Evolutionary conservation across 2,113 vertebrate species (phyloP), one percentile per base, ranked within the genome.

Genomic region (Misgurnus mizolepis): DNA sequence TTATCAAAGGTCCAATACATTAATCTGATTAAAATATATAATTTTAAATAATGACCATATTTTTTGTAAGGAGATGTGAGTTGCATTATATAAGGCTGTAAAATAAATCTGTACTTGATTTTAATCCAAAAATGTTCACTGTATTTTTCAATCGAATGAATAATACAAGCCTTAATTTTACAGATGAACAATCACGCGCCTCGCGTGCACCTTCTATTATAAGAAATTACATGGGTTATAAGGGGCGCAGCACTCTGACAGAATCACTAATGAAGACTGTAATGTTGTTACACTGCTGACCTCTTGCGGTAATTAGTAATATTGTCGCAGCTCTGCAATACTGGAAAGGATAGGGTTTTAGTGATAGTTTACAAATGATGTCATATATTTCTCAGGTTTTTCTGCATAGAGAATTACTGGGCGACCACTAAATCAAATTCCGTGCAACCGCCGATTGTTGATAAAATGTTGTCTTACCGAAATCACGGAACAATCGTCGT

Each of bases 31-130:
- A 11, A 53, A 14, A 4, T 1, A 14, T 14, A 53, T 53, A 4
- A 5, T 53, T 53, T 4, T 53, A 14, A 53, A 12, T 10, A 53
- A 4, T 15, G 50, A 12, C 49, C 49, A 34, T 34, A 34, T 53
- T 4, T 53, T 53, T 2, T 12, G 49, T 11, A 53, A 53, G 7
- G 17, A n/a, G 3, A 3, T 8, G 1, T 27, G 40, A 55, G 55
- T 8, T 14, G 18, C 43, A 71, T 41, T 67, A 1, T 34, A 45
- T 27, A 78, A 47, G 66, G 60, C 78, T 18, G 40, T 50, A 7
- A 67, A 17, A 70, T 76, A 62, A 83, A 76, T 80, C 76, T 65
- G 18, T 79, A 71, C 78, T 70, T 70, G 56, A 17, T 56, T 43
- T 75, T 56, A 76, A 80, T 65, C 64, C 56, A 49, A 58, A n/a